These are phyloP conservation scores for Mamestra brassicae DNA, from an alignment of 2,888 invertebrate species.

Conservation along the genomic window DNA sequence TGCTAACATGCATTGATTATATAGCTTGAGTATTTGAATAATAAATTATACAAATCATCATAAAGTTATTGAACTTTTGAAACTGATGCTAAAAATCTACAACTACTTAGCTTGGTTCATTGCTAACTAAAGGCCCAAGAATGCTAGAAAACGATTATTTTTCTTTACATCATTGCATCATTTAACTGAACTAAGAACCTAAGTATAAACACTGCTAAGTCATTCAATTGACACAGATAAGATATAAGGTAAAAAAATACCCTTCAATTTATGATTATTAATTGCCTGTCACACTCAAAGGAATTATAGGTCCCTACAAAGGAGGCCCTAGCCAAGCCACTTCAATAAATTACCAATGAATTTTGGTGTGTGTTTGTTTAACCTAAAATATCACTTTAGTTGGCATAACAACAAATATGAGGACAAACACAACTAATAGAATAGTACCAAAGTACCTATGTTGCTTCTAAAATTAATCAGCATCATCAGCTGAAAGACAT, in stretches of 20 bases:
- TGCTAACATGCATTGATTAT: constrained; percentile 16
- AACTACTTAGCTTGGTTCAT: not conserved
- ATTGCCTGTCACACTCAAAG: constrained; percentile 23
- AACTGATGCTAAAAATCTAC: not conserved
- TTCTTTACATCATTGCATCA: constrained; percentile 1
- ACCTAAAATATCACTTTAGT: constrained; percentile 4
- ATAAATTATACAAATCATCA: not conserved
- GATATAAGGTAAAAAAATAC: not conserved
- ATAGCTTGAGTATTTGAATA: constrained; percentile 3
- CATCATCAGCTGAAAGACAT: not conserved
- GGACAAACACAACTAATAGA: not conserved
- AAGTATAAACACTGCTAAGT: constrained; percentile 23
- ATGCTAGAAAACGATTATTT: not conserved
- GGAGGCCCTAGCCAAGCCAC: not conserved
- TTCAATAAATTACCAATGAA: constrained; percentile 1
- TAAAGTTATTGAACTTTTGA: constrained; percentile 10
- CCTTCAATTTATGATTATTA: constrained; percentile 23
- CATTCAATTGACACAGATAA: constrained; percentile 16
- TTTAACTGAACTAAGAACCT: constrained; percentile 13
- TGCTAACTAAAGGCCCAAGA: not conserved
- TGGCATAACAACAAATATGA: constrained; percentile 17
- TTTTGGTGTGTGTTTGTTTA: not conserved
- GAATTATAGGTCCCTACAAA: constrained; percentile 7
- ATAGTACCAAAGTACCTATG: not conserved
- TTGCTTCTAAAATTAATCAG: not conserved